Conservation (phyloP, 2,888 invertebrate species). For the Drosophila multiciliata region DNA sequence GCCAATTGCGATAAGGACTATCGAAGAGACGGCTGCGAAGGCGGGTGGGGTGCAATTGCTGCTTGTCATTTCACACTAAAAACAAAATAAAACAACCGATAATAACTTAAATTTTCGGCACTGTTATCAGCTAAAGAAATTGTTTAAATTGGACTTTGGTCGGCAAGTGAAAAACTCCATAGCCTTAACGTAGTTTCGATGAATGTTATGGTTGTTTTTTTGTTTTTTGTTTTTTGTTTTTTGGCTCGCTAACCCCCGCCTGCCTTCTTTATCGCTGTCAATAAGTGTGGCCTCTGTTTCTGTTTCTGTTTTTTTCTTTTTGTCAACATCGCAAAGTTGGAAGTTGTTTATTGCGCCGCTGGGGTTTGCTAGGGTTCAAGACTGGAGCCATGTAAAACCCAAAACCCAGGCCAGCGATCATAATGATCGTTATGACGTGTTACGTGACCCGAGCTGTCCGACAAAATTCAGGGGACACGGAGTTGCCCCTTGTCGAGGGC, state of each 20-base stretch:
- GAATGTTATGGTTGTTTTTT: neutral
- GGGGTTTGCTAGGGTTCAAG: slow-evolving; percentile 42
- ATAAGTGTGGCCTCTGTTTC: slow-evolving; percentile 35
- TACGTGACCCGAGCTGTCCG: slow-evolving; percentile 3
- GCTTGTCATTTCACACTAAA: slow-evolving; percentile 33
- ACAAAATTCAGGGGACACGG: slow-evolving; percentile 19
- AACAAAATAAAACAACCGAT: slow-evolving; percentile 38
- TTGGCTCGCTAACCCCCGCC: neutral
- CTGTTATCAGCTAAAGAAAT: slow-evolving; percentile 59
- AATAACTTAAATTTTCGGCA: slow-evolving; percentile 55
- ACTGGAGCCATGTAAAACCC: slow-evolving; percentile 15
- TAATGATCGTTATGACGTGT: slow-evolving; percentile 19
- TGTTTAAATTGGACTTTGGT: slow-evolving; percentile 64
- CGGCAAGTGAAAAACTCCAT: slow-evolving; percentile 23
- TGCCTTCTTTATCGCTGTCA: slow-evolving; percentile 30
- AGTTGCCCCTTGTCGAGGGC: slow-evolving; percentile 48
- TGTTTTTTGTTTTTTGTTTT: neutral
- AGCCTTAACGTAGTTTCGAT: slow-evolving; percentile 15
- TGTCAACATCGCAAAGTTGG: slow-evolving; percentile 5
- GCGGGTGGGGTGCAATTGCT: slow-evolving; percentile 14
- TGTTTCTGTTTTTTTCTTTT: neutral
- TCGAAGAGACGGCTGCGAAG: slow-evolving; percentile 16
- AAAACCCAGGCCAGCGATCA: slow-evolving; percentile 16
- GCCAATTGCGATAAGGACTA: slow-evolving; percentile 53
- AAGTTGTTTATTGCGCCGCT: slow-evolving; percentile 9